Conservation (phyloP, 1,140 invertebrate genomes). For the Cydia fagiglandana region DNA sequence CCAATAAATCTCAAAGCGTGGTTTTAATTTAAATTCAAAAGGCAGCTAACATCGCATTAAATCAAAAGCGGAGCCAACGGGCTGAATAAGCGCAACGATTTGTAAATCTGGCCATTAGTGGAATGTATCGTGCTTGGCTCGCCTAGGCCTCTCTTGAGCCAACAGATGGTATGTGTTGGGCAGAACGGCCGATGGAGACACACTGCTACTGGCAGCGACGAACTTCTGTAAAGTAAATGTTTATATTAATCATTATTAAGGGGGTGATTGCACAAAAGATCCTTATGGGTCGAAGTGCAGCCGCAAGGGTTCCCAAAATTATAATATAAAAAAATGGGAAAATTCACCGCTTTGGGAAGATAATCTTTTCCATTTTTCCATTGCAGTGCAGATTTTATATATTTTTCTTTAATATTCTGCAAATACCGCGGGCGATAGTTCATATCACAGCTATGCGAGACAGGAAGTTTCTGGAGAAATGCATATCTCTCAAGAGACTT, state of each 20-base stretch:
- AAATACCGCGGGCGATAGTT: too few relatives aligned
- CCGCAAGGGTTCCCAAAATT: too few relatives aligned
- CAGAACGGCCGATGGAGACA: slow-evolving; percentile 25
- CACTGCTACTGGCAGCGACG: background rate
- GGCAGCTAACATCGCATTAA: slow-evolving; percentile 29
- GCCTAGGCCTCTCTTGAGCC: slow-evolving; percentile 46
- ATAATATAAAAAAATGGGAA: too few relatives aligned
- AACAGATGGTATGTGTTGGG: slow-evolving; percentile 52
- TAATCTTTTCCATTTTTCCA: slow-evolving; percentile 13
- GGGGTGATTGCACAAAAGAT: too few relatives aligned
- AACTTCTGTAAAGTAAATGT: background rate
- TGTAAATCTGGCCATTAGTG: slow-evolving; percentile 59
- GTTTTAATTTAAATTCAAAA: slow-evolving; percentile 32
- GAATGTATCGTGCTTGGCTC: slow-evolving; percentile 54
- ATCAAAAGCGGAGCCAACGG: slow-evolving; percentile 31
- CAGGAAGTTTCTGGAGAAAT: too few relatives aligned
- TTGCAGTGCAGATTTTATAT: too few relatives aligned
- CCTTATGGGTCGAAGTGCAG: too few relatives aligned
- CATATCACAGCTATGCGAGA: too few relatives aligned
- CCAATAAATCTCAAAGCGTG: slow-evolving; percentile 23
- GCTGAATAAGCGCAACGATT: slow-evolving; percentile 52
- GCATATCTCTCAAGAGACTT: too few relatives aligned
- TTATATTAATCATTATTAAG: too few relatives aligned
- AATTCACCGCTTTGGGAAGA: too few relatives aligned
- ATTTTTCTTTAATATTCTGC: too few relatives aligned